phyloP scores from a whole-genome alignment of 2,797 vertebrate species.

The Numenius phaeopus region DNA sequence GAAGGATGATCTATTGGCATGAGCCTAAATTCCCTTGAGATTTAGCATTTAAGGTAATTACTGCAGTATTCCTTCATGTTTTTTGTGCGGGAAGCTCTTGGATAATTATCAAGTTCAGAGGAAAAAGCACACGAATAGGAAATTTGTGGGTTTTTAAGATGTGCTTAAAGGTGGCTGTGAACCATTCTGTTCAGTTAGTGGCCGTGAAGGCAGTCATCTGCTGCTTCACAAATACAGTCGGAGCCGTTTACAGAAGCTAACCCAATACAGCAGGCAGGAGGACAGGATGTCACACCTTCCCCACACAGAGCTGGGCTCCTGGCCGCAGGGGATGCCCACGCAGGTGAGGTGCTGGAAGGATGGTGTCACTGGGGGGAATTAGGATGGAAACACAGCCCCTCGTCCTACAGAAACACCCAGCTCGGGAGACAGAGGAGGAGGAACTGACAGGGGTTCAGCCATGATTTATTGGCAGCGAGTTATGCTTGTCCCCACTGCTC shows the following conservation, averaged over 20 bases:
- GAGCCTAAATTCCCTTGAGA: background rate
- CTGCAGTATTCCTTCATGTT: background rate
- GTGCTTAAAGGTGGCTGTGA: background rate
- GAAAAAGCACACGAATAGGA: background rate
- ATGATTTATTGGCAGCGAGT: background rate
- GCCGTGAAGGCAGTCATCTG: background rate
- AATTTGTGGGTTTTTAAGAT: background rate
- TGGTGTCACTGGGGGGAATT: fast-evolving
- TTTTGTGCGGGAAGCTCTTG: background rate
- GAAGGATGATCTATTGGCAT: background rate
- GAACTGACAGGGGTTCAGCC: background rate
- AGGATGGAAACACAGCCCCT: background rate
- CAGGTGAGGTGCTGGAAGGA: fast-evolving
- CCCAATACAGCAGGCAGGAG: background rate
- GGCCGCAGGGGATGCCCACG: background rate
- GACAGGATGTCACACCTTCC: background rate
- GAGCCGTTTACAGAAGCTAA: background rate
- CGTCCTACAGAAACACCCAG: background rate
- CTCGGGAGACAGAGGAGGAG: background rate
- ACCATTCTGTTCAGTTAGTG: background rate
- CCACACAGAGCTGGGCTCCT: fast-evolving
- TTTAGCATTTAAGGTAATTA: slow-evolving; percentile 26
- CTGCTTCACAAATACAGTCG: background rate
- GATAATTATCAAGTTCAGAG: background rate
- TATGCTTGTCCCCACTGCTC: background rate